A percentile compares a stretch with the other conserved stretches of the same genome.
Conservation (phyloP, 2,888 invertebrate genomes). For the Netelia fuscicornis region DNA sequence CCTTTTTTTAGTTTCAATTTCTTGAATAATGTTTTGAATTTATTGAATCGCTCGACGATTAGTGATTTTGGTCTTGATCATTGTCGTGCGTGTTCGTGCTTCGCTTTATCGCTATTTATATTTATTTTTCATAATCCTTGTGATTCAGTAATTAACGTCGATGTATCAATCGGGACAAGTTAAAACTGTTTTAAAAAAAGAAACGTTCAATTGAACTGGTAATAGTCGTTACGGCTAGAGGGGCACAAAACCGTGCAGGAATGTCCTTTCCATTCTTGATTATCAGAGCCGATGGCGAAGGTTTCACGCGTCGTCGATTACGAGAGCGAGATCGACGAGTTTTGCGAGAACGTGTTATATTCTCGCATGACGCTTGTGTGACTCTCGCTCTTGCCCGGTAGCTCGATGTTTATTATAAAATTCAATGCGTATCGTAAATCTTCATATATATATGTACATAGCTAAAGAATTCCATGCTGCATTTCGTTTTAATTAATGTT, state of each 20-base stretch:
- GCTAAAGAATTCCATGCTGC: not conserved
- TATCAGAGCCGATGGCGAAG: constrained; percentile 75
- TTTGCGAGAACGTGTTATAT: constrained; percentile 60
- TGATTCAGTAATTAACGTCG: constrained; percentile 31
- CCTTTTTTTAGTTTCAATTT: no score
- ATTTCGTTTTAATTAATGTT: constrained; percentile 4
- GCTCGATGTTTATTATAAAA: constrained; percentile 38
- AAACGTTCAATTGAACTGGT: constrained; percentile 40
- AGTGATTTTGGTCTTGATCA: not conserved
- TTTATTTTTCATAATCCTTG: constrained; percentile 2
- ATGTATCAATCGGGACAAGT: constrained; percentile 33
- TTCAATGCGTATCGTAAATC: constrained; percentile 18
- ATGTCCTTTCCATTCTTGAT: constrained; percentile 81
- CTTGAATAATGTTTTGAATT: not conserved
- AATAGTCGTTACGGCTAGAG: constrained; percentile 40
- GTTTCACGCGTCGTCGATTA: constrained; percentile 80
- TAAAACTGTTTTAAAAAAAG: constrained; percentile 2
- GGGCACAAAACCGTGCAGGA: constrained; percentile 70
- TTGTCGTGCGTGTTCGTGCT: not conserved
- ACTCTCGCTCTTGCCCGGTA: constrained; percentile 36
- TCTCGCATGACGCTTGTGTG: constrained; percentile 2
- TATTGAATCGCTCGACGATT: no score
- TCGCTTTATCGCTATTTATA: not conserved
- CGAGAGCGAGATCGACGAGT: constrained; percentile 75
- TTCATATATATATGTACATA: constrained; percentile 7